These are phyloP conservation scores for Ochlodes sylvanus DNA, from an alignment of 2,888 invertebrate genomes.

Conservation along the genomic window DNA sequence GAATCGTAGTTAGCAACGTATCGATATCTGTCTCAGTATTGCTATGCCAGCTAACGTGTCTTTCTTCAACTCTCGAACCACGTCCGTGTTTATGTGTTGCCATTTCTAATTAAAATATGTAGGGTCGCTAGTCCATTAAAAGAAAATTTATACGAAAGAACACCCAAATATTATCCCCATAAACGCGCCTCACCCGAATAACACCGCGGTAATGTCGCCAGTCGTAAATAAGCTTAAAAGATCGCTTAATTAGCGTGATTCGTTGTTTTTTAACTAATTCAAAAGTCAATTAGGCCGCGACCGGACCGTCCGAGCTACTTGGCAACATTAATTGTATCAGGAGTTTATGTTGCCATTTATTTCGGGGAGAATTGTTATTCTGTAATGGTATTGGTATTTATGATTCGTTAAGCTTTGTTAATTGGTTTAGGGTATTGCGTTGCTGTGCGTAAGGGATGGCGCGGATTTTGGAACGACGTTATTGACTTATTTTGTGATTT, in stretches of 20 bases:
- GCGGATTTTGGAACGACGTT: not conserved
- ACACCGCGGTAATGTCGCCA: constrained; percentile 19
- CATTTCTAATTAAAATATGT: constrained; percentile 5
- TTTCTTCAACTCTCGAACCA: not conserved
- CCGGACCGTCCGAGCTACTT: constrained; percentile 39
- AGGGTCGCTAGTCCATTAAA: constrained; percentile 13
- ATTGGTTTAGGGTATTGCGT: constrained; percentile 7
- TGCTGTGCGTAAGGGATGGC: not conserved
- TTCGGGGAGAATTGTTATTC: constrained; percentile 28
- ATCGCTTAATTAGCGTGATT: constrained; percentile 48
- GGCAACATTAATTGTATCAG: constrained; percentile 40
- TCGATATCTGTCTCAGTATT: no score
- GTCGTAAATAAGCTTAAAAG: constrained; percentile 50
- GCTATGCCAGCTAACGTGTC: no score
- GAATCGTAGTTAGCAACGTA: no score
- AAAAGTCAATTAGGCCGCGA: constrained; percentile 60
- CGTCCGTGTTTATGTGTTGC: not conserved
- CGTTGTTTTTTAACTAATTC: constrained; percentile 61
- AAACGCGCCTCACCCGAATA: constrained; percentile 8
- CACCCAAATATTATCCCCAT: constrained; percentile 2
- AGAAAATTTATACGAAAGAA: constrained; percentile 11
- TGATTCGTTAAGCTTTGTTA: constrained; percentile 29
- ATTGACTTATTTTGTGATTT: no score
- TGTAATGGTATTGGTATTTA: constrained; percentile 30
- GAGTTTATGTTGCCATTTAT: constrained; percentile 29